These are phyloP conservation scores for Motacilla alba DNA, from an alignment of 2,113 vertebrate genomes.

Conservation along the genomic window DNA sequence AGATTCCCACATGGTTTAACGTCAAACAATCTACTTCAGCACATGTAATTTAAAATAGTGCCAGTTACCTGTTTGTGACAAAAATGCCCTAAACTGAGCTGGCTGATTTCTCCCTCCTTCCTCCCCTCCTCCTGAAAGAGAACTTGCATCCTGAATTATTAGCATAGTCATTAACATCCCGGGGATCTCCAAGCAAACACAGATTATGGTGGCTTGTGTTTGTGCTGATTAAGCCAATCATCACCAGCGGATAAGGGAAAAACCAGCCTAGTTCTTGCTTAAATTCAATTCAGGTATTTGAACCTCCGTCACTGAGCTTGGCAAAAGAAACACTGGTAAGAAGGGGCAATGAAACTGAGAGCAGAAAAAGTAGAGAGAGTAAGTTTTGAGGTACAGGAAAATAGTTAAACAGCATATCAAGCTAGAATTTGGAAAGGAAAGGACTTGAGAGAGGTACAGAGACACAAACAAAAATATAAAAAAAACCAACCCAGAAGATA, in stretches of 20 bases:
- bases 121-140: not conserved
- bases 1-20: not conserved
- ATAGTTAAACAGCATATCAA: not conserved
- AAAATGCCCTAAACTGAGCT: not conserved
- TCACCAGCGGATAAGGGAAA: slow-evolving; percentile 6
- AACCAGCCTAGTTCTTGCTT: not conserved
- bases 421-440: not conserved
- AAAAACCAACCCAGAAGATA: not conserved
- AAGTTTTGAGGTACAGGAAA: not conserved
- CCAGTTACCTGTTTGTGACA: not conserved
- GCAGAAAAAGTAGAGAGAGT: not conserved
- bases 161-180: slow-evolving; percentile 53
- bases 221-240: slow-evolving; percentile 56
- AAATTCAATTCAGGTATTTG: slow-evolving; percentile 27
- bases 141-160: slow-evolving; percentile 16
- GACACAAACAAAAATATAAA: not conserved
- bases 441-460: rapidly evolving
- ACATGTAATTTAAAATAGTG: not conserved
- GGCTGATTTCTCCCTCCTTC: not conserved
- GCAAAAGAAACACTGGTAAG: not conserved
- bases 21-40: not conserved
- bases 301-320: not conserved
- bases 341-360: not conserved
- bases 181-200: slow-evolving; percentile 51
- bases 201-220: slow-evolving; percentile 33